phyloP scores from a whole-genome alignment of 2,888 invertebrate species.

The Latrodectus elegans region DNA sequence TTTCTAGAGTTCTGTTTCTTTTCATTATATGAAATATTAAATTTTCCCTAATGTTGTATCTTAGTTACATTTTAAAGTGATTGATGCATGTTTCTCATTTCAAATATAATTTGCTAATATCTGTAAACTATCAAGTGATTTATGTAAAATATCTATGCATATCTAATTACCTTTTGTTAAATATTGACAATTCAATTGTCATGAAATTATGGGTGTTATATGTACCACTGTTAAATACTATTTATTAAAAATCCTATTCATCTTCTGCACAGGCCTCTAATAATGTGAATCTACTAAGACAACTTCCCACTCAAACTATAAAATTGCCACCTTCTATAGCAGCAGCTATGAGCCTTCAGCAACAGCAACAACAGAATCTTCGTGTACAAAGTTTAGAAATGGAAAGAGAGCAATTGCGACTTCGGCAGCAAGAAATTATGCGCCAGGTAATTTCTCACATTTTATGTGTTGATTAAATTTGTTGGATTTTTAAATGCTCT shows the following conservation, averaged over 20 bases:
- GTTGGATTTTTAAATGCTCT: too few species aligned
- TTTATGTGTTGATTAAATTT: not conserved
- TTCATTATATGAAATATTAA: too few species aligned
- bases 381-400: constrained; percentile 82
- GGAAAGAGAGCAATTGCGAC: constrained; percentile 90
- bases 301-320: constrained; percentile 59
- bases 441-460: constrained; percentile 81
- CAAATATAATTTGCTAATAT: not conserved
- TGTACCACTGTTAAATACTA: too few species aligned
- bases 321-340: constrained; percentile 54
- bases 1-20: too few species aligned
- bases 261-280: constrained; percentile 21
- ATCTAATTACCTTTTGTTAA: too few species aligned
- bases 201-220: too few species aligned
- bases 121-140: not conserved
- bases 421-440: constrained; percentile 91
- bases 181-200: too few species aligned
- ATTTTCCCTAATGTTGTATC: too few species aligned
- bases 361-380: constrained; percentile 79
- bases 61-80: too few species aligned
- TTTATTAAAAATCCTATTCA: constrained; percentile 63
- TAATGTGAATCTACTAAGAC: constrained; percentile 32
- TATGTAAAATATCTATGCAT: too few species aligned
- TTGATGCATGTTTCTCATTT: not conserved
- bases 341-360: constrained; percentile 75